A percentile compares a stretch with the other conserved stretches of the same genome.
These are phyloP conservation scores for Cassiopea xamachana DNA, from an alignment of 30 jellyfish, hydroid and myxozoan species.

Conservation along the genomic window DNA sequence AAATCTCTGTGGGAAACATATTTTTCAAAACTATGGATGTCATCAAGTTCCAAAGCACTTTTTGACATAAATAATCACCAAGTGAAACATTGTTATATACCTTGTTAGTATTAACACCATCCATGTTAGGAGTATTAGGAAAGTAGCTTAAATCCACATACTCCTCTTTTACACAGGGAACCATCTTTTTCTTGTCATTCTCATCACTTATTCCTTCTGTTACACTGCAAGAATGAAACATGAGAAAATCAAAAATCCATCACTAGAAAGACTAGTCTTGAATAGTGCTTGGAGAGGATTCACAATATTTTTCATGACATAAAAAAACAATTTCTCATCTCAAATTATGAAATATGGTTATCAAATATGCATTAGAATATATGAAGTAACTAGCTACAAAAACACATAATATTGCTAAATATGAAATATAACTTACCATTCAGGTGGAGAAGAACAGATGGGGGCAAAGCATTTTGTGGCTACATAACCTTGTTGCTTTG, in stretches of 20 bases:
- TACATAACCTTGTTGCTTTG: constrained; percentile 38
- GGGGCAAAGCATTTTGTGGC: constrained; percentile 58
- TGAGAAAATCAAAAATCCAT: no score
- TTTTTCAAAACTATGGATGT: background rate
- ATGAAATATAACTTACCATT: background rate
- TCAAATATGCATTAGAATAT: no score
- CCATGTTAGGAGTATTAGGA: constrained; percentile 75
- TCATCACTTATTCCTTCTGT: background rate
- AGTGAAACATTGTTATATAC: background rate
- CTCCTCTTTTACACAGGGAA: constrained; percentile 52
- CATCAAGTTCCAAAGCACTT: background rate
- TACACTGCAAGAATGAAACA: background rate
- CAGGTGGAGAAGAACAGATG: constrained; percentile 11
- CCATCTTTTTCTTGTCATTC: background rate
- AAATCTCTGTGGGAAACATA: no score
- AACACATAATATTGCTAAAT: background rate
- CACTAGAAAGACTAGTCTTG: background rate
- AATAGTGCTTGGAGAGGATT: background rate
- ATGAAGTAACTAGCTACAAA: no score
- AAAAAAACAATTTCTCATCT: background rate
- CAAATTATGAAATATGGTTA: no score
- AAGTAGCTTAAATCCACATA: constrained; percentile 69
- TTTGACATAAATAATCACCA: background rate
- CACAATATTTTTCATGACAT: background rate
- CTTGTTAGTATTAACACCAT: constrained; percentile 11